A percentile compares a stretch with the other conserved stretches of the same genome.
These are phyloP conservation scores for Chiroxiphia lanceolata DNA, from an alignment of 2,797 vertebrate species.

Conservation along the genomic window DNA sequence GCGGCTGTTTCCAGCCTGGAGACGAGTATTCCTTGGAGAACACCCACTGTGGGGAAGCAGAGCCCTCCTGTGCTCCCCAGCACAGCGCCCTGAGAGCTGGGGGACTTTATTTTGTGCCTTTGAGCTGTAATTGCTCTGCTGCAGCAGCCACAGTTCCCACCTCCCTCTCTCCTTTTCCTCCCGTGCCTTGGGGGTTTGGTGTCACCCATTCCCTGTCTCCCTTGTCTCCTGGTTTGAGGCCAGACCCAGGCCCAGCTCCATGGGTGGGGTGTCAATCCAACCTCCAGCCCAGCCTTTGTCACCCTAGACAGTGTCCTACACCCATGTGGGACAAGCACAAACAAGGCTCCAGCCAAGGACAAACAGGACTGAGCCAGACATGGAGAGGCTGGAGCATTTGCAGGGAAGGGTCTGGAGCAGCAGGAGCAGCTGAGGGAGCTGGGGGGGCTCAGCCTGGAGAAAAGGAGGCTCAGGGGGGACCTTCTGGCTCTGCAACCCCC, in stretches of 20 bases:
- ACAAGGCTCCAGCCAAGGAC: background rate
- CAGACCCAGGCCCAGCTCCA: background rate
- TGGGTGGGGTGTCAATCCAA: fast-evolving
- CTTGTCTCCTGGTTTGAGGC: background rate
- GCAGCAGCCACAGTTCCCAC: fast-evolving
- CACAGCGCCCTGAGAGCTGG: fast-evolving
- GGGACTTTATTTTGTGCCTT: background rate
- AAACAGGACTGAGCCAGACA: background rate
- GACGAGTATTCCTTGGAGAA: background rate
- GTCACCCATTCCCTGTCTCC: fast-evolving
- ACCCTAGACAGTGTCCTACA: background rate
- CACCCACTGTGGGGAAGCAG: background rate
- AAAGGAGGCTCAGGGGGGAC: too few species aligned
- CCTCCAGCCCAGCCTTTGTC: background rate
- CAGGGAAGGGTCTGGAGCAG: background rate
- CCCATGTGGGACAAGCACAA: background rate
- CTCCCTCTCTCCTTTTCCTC: fast-evolving
- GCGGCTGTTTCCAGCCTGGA: background rate
- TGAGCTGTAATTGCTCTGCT: background rate
- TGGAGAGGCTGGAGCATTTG: background rate
- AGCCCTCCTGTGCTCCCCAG: background rate
- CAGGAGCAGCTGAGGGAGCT: background rate
- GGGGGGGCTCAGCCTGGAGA: background rate
- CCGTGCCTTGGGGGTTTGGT: fast-evolving
- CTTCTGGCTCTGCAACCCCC: too few species aligned